Percentiles rank a stretch among this genome's conserved stretches.
Evolutionary conservation across 2,888 invertebrate genomes (phyloP).

Genomic region (Meteorus colon): DNA sequence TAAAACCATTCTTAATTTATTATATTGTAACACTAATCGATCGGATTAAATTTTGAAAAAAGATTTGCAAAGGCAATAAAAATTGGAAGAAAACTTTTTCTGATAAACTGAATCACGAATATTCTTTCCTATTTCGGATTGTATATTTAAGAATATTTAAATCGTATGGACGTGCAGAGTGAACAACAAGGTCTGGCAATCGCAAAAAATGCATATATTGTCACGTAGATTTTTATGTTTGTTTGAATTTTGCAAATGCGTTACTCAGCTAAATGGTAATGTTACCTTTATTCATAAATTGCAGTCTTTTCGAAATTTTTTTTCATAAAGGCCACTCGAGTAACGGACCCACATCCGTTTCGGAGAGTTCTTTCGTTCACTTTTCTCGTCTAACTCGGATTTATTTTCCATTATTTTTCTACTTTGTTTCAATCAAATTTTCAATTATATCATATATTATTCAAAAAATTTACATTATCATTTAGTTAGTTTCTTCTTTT

Average conservation of each 20-base stretch:
- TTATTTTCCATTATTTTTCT: conserved; percentile 13
- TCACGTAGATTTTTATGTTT: conserved; percentile 39
- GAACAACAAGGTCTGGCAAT: conserved; percentile 24
- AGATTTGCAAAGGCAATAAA: neutral
- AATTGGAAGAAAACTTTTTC: neutral
- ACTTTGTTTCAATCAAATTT: conserved; percentile 4
- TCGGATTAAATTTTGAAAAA: neutral
- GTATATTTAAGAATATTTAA: neutral
- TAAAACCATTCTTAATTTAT: conserved; percentile 33
- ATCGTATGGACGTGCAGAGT: neutral
- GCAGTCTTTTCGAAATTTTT: conserved; percentile 62
- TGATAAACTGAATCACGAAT: neutral
- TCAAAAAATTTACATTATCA: conserved; percentile 51
- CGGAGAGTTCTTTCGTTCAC: conserved; percentile 30
- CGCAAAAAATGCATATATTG: conserved; percentile 51
- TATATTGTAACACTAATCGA: neutral
- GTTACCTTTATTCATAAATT: conserved; percentile 58
- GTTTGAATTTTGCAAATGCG: conserved; percentile 35
- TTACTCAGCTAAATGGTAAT: conserved; percentile 40
- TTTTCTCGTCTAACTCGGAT: conserved; percentile 33
- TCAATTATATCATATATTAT: conserved; percentile 43
- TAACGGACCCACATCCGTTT: conserved; percentile 40
- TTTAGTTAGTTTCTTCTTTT: conserved; percentile 1
- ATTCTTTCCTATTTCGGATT: neutral
- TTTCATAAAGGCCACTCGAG: conserved; percentile 67